A percentile compares a stretch with the other conserved stretches of the same genome.
Evolutionary conservation across 2,797 vertebrate genomes (phyloP).

Genomic region (Pantherophis vulpinus): DNA sequence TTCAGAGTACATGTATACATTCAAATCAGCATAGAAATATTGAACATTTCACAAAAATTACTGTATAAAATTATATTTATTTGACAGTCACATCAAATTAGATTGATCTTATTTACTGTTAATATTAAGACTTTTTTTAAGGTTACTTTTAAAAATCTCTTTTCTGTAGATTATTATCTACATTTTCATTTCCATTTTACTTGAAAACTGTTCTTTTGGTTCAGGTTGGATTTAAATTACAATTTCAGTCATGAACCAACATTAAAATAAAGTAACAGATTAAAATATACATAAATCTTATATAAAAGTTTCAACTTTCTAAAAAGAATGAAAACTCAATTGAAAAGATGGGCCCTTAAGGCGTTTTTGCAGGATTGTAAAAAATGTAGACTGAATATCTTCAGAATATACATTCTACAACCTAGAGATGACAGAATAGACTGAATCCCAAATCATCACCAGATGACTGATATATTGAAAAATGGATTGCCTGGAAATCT

Average conservation of each 20-base stretch:
- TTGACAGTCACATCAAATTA: background rate
- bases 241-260: background rate
- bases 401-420: background rate
- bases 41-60: background rate
- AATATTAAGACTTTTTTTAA: background rate
- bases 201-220: background rate
- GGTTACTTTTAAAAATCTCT: background rate
- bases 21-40: background rate
- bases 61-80: background rate
- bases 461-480: background rate
- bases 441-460: background rate
- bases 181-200: background rate
- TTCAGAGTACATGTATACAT: background rate
- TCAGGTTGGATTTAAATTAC: background rate
- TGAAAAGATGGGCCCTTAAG: background rate
- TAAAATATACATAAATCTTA: background rate
- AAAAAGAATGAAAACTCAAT: background rate
- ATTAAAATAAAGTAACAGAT: background rate
- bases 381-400: background rate
- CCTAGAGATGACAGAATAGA: background rate
- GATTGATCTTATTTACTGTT: background rate
- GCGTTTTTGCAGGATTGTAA: background rate
- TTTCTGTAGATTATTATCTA: background rate
- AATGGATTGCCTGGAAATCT: background rate
- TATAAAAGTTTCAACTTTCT: background rate